These are phyloP conservation scores for Pheosia tremula DNA, from an alignment of 2,888 invertebrate species.

Conservation along the genomic window DNA sequence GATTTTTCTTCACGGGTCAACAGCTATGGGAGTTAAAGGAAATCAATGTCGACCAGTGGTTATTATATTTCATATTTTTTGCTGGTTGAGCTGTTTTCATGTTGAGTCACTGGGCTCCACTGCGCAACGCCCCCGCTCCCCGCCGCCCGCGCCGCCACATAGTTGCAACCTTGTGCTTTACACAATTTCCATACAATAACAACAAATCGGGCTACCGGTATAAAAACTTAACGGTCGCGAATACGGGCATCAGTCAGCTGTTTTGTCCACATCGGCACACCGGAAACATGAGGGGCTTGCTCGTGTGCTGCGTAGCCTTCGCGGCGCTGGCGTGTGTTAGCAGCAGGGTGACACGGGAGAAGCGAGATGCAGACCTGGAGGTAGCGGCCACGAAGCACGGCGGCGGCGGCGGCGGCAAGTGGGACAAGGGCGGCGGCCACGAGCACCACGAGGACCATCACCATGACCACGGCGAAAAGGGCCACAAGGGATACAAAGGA, in stretches of 20 bases:
- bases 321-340: conserved; percentile 81
- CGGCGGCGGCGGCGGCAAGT: conserved; percentile 53
- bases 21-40: not conserved
- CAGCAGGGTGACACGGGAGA: conserved; percentile 77
- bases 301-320: conserved; percentile 72
- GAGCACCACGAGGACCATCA: conserved; percentile 87
- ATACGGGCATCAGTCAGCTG: conserved; percentile 67
- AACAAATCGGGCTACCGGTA: conserved; percentile 67
- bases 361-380: conserved; percentile 81
- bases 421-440: conserved; percentile 86
- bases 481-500: conserved; percentile 89
- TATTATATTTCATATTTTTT: conserved; percentile 25
- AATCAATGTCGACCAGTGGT: not conserved
- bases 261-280: conserved; percentile 57
- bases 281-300: conserved; percentile 68
- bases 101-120: conserved; percentile 66
- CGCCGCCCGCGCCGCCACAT: conserved; percentile 51
- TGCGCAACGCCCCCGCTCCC: conserved; percentile 61
- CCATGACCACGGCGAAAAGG: conserved; percentile 88
- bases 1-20: conserved; percentile 4
- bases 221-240: conserved; percentile 67
- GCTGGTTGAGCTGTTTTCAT: conserved; percentile 36
- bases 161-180: conserved; percentile 77
- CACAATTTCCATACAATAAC: conserved; percentile 77
- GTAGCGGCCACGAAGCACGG: conserved; percentile 78